phyloP scores from a whole-genome alignment of 2,797 vertebrate species.

The Gymnothorax reevesii region DNA sequence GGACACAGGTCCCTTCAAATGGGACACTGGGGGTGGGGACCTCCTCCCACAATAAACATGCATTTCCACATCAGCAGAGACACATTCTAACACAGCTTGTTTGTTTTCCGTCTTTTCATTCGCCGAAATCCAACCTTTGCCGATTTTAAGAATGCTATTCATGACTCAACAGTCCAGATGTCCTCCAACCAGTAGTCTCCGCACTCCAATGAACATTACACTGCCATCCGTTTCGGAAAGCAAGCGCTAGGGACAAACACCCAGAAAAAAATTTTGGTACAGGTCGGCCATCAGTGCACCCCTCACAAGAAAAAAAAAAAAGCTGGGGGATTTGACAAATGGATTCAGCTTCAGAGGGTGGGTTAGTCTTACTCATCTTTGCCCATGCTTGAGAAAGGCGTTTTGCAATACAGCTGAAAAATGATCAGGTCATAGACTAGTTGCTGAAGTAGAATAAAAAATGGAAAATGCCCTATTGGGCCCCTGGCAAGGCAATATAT shows the following conservation, averaged over 20 bases:
- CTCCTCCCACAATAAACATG: background rate
- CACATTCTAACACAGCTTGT: background rate
- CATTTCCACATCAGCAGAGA: background rate
- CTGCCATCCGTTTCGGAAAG: background rate
- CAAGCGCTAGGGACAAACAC: background rate
- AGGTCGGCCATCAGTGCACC: background rate
- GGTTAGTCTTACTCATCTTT: background rate
- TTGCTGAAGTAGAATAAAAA: background rate
- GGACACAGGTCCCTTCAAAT: background rate
- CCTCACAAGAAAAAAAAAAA: background rate
- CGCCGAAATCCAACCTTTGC: background rate
- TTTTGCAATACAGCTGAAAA: background rate
- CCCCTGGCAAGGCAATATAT: background rate
- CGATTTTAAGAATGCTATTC: too few species aligned
- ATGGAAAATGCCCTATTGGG: background rate
- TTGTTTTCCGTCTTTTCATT: background rate
- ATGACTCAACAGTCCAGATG: too few species aligned
- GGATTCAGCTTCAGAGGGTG: background rate
- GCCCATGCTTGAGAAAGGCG: background rate
- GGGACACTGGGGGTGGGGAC: too few species aligned
- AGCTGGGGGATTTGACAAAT: background rate
- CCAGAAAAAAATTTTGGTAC: background rate
- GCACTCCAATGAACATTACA: too few species aligned
- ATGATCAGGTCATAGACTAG: background rate
- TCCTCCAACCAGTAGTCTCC: too few species aligned